These are phyloP conservation scores for Tortricodes alternella DNA, from an alignment of 2,888 invertebrate genomes.

Conservation along the genomic window DNA sequence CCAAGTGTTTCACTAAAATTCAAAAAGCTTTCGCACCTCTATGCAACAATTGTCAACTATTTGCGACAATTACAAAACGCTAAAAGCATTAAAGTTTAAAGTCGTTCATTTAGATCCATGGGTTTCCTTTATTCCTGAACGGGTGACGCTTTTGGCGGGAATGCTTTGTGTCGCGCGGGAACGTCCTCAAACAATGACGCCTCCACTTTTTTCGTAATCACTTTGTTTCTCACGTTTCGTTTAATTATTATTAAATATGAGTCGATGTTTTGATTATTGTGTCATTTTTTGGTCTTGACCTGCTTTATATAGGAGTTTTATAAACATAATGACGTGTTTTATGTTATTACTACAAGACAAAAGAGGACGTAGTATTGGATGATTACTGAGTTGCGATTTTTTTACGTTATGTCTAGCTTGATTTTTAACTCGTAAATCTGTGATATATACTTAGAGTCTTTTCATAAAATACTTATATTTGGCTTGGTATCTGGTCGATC, in stretches of 20 bases:
- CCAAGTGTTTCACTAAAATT: background rate
- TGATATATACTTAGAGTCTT: too few species aligned
- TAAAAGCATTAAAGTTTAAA: background rate
- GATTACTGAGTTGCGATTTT: too few species aligned
- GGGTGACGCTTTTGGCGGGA: constrained; percentile 27
- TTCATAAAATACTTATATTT: too few species aligned
- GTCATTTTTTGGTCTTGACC: constrained; percentile 10
- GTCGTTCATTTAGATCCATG: constrained; percentile 16
- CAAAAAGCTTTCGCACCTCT: constrained; percentile 14
- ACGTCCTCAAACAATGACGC: constrained; percentile 20
- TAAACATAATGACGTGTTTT: constrained; percentile 1
- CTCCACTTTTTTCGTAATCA: constrained; percentile 29
- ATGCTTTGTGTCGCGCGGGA: constrained; percentile 26
- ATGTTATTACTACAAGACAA: background rate
- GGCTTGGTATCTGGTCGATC: too few species aligned
- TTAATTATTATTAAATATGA: constrained; percentile 4
- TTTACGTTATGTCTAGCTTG: too few species aligned
- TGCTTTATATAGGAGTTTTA: constrained; percentile 1
- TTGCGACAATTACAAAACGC: constrained; percentile 15
- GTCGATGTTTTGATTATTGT: background rate
- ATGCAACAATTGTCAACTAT: constrained; percentile 27
- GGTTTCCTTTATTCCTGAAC: constrained; percentile 5
- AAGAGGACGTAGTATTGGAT: too few species aligned
- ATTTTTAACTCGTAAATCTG: too few species aligned
- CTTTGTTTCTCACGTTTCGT: constrained; percentile 23